phyloP scores from a whole-genome alignment of 1,140 invertebrate species.

The Tribolium castaneum region DNA sequence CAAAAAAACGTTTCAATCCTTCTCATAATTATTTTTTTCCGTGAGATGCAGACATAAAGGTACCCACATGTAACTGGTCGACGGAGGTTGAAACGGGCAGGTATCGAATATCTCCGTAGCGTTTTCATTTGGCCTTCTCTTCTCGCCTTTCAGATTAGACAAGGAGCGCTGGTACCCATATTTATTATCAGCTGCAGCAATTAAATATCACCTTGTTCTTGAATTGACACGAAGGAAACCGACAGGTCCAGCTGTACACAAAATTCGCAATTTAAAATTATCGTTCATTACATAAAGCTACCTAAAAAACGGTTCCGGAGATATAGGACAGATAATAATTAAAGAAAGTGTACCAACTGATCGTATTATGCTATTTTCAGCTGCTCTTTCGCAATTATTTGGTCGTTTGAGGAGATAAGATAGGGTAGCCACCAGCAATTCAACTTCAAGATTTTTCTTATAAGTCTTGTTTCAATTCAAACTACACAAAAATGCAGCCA shows the following conservation, averaged over 20 bases:
- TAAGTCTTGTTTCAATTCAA: not conserved
- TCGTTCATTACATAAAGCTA: not conserved
- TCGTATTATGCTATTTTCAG: not conserved
- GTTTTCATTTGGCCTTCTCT: slow-evolving; percentile 37
- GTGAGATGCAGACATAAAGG: slow-evolving; percentile 40
- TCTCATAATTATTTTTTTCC: slow-evolving; percentile 39
- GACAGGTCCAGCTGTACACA: slow-evolving; percentile 10
- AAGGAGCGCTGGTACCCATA: slow-evolving; percentile 40
- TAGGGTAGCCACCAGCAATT: not conserved
- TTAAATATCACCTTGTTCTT: slow-evolving; percentile 40
- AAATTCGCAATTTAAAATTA: not conserved
- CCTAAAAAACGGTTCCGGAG: not conserved
- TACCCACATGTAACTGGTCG: slow-evolving; percentile 31
- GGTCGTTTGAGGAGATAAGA: not conserved
- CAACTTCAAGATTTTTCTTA: not conserved
- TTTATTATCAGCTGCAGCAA: slow-evolving; percentile 37
- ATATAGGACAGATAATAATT: not conserved
- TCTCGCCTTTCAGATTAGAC: slow-evolving; percentile 41
- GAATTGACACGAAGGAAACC: slow-evolving; percentile 2
- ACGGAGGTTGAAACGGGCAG: slow-evolving; percentile 35
- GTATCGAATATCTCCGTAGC: slow-evolving; percentile 34
- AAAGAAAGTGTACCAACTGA: not conserved
- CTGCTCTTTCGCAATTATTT: not conserved
- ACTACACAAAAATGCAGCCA: not conserved
- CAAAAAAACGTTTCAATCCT: slow-evolving; percentile 29